Evolutionary conservation across 2,797 vertebrate species (phyloP), one percentile per base, ranked within the genome.

Genomic region (Lithobates sylvaticus): DNA sequence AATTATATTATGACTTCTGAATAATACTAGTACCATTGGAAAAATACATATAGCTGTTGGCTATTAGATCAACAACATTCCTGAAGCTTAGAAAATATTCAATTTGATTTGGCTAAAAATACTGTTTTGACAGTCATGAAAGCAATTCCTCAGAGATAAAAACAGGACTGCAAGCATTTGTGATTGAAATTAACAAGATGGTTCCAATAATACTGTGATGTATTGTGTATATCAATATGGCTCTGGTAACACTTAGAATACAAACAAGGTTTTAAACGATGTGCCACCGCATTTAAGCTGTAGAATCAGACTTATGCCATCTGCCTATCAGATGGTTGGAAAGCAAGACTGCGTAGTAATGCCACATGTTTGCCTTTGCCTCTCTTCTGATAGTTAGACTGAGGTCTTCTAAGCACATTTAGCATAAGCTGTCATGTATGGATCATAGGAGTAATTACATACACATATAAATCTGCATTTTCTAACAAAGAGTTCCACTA

Each of bases 191-290:
- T 95, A 95, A 94, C 93, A 94, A 94, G 94, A 94, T 93, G 95
- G 94, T 94, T 94, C 94, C 94, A 94, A 94, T 92, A 92, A 94
- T 96, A 96, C 97, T 96, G 97, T 96, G 95, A 96, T 97, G 96
- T 97, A 97, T 98, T 97, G 96, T 96, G 97, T 97, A 97, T 96
- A 95, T 98, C 97, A 99, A 98, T 99, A 98, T 98, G 97, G 97
- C 97, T 95, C 94, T 96, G 95, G 96, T 98, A 97, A 97, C 97
- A 97, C 97, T 98, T 97, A 97, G 97, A 98, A 99, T 98, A 96
- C 97, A 99, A 99, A 99, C 97, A 99, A 98, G 97, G 94, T 96
- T 96, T 97, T 97, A 98, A 99, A 99, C 97, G 95, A 99, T 97
- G 97, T 96, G 96, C 96, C 96, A 96, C 96, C 97, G 96, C 96